A percentile compares a stretch with the other conserved stretches of the same genome.
phyloP scores from a whole-genome alignment of 2,888 invertebrate genomes.

The Odontomyia ornata region DNA sequence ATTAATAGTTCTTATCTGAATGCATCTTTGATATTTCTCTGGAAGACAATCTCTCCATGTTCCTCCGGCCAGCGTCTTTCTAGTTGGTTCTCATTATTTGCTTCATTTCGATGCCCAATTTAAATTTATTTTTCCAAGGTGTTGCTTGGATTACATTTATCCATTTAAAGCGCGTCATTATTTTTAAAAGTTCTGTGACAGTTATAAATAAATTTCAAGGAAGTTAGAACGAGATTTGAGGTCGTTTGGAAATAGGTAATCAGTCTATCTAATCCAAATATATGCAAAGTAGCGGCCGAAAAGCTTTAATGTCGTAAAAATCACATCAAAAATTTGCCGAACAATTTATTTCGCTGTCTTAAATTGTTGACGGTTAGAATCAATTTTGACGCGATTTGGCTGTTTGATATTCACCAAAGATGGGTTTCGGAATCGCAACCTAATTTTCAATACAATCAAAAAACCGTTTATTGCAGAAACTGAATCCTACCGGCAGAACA shows the following conservation, averaged over 20 bases:
- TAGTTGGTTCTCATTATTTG: too few species aligned
- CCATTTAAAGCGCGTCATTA: slow-evolving; percentile 39
- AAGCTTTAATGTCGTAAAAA: not conserved
- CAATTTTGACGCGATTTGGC: slow-evolving; percentile 4
- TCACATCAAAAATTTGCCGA: not conserved
- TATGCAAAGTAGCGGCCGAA: not conserved
- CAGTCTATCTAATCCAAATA: too few species aligned
- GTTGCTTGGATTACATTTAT: slow-evolving; percentile 39
- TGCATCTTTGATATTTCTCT: slow-evolving; percentile 35
- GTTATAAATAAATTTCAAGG: slow-evolving; percentile 32
- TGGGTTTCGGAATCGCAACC: too few species aligned
- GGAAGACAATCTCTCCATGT: slow-evolving; percentile 33
- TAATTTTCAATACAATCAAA: too few species aligned
- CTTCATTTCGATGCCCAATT: not conserved
- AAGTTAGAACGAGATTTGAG: not conserved
- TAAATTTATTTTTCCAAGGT: slow-evolving; percentile 23
- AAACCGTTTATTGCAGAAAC: too few species aligned
- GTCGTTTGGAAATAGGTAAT: not conserved
- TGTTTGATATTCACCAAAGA: too few species aligned
- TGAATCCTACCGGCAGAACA: too few species aligned
- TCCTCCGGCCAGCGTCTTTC: not conserved
- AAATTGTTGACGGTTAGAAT: slow-evolving; percentile 23
- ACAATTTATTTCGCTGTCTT: slow-evolving; percentile 23
- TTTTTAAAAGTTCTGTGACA: slow-evolving; percentile 32
- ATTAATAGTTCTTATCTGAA: slow-evolving; percentile 42